phyloP scores from a whole-genome alignment of 2,113 vertebrate genomes.

The Centropus unirufus region DNA sequence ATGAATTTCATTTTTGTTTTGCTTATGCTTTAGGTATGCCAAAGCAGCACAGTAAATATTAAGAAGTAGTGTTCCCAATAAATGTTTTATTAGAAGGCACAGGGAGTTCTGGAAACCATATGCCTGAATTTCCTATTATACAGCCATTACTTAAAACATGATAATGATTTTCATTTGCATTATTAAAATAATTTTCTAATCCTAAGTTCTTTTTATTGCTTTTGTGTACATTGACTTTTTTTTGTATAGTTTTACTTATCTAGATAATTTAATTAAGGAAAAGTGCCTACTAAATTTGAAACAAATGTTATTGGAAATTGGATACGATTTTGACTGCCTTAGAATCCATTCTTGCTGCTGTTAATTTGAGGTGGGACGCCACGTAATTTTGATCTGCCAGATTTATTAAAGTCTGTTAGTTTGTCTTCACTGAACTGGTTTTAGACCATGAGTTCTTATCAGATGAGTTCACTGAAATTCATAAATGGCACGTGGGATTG shows the following conservation, averaged over 20 bases:
- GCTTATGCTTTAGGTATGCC: slow-evolving; percentile 30
- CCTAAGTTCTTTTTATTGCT: not conserved
- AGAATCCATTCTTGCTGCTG: not conserved
- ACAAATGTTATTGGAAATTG: slow-evolving; percentile 58
- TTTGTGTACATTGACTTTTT: slow-evolving; percentile 26
- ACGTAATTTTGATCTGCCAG: slow-evolving; percentile 9
- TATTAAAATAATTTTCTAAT: slow-evolving; percentile 53
- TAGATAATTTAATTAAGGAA: slow-evolving; percentile 59
- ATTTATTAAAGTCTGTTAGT: slow-evolving; percentile 27
- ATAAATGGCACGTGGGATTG: not conserved
- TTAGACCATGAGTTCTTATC: not conserved
- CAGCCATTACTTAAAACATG: slow-evolving; percentile 4
- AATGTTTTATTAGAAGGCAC: slow-evolving; percentile 57
- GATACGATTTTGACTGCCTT: not conserved
- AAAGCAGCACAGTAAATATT: slow-evolving; percentile 32
- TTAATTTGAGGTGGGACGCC: slow-evolving; percentile 25
- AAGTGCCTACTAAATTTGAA: slow-evolving; percentile 59
- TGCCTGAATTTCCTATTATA: slow-evolving; percentile 16
- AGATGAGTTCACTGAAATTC: not conserved
- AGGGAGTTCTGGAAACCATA: slow-evolving; percentile 37
- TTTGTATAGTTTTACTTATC: slow-evolving; percentile 51
- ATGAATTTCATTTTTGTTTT: slow-evolving; percentile 57
- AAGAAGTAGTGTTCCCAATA: slow-evolving; percentile 50
- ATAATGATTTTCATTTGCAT: slow-evolving; percentile 46
- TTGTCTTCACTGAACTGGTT: not conserved